Evolutionary conservation across 2,797 vertebrate species (phyloP).

Genomic region (Sparus aurata): DNA sequence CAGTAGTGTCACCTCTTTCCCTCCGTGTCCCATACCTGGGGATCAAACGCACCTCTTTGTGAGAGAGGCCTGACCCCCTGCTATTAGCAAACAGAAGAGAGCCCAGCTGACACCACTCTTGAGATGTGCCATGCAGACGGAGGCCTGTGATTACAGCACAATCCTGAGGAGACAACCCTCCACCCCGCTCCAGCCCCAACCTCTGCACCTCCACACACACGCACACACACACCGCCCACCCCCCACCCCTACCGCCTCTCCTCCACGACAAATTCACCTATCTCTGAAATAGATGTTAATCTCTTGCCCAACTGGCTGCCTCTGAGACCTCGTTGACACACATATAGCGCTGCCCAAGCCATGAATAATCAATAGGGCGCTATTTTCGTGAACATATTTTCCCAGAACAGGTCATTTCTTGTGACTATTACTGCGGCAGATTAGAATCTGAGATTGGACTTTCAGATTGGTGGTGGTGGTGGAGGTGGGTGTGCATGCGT

Average conservation of each 20-base stretch:
- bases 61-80: slow-evolving; percentile 80
- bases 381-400: slow-evolving; percentile 73
- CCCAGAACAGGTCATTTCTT: slow-evolving; percentile 76
- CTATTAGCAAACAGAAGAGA: slow-evolving; percentile 86
- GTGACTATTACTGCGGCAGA: slow-evolving; percentile 69
- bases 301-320: slow-evolving; percentile 76
- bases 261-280: slow-evolving; percentile 73
- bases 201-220: slow-evolving; percentile 48
- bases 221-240: slow-evolving; percentile 30
- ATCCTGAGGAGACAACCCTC: slow-evolving; percentile 80
- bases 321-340: slow-evolving; percentile 79
- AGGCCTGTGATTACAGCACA: slow-evolving; percentile 84
- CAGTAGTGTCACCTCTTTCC: slow-evolving; percentile 73
- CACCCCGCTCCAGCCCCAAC: slow-evolving; percentile 62
- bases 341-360: slow-evolving; percentile 54
- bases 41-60: slow-evolving; percentile 84
- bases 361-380: slow-evolving; percentile 83
- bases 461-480: slow-evolving; percentile 48
- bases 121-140: slow-evolving; percentile 82
- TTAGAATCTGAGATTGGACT: slow-evolving; percentile 78
- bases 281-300: slow-evolving; percentile 85
- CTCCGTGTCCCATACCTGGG: slow-evolving; percentile 77
- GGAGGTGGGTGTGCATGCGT: slow-evolving; percentile 31
- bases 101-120: slow-evolving; percentile 85
- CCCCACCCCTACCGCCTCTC: slow-evolving; percentile 52